These are phyloP conservation scores for Melospiza melodia DNA, from an alignment of 2,113 vertebrate species.

Conservation along the genomic window DNA sequence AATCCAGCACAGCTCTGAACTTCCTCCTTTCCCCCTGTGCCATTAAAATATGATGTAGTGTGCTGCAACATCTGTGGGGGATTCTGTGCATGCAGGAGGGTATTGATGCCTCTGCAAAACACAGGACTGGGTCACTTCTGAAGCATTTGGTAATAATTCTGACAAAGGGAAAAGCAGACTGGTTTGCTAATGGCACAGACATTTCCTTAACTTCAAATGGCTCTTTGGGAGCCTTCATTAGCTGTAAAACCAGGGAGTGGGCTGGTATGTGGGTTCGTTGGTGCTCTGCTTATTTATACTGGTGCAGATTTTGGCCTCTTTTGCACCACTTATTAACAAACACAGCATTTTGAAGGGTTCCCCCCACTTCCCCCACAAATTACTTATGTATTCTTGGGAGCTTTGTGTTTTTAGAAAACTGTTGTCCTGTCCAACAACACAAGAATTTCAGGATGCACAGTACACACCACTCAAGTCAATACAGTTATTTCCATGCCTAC, in stretches of 20 bases:
- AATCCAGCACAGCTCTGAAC: not conserved
- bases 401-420: not conserved
- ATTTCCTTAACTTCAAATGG: not conserved
- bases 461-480: accelerated
- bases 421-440: not conserved
- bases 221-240: not conserved
- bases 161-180: not conserved
- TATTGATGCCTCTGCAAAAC: not conserved
- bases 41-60: not conserved
- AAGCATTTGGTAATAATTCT: not conserved
- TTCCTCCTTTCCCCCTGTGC: not conserved
- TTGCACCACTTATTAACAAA: not conserved
- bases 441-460: not conserved
- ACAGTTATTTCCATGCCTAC: not conserved
- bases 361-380: not conserved
- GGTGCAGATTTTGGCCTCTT: not conserved
- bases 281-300: not conserved
- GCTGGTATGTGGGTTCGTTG: not conserved
- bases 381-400: not conserved
- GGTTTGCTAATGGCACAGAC: not conserved
- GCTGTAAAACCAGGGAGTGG: not conserved
- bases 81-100: not conserved
- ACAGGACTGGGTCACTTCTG: not conserved
- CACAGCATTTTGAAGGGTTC: not conserved
- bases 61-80: not conserved